Evolutionary conservation across 2,888 invertebrate species (phyloP).

Genomic region (Stenurella melanura): DNA sequence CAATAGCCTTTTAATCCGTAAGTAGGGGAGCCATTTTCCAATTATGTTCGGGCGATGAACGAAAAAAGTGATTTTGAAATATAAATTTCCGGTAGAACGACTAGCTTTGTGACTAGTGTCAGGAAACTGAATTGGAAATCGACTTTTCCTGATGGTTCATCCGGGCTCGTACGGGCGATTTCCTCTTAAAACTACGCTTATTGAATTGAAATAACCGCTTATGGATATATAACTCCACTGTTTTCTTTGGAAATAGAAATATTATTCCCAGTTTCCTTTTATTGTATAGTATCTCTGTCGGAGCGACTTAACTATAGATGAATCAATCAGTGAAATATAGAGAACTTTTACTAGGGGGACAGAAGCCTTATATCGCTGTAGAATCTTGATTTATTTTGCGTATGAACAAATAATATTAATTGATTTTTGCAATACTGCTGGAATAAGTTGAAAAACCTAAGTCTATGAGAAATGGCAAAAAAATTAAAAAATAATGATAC

Average conservation of each 20-base stretch:
- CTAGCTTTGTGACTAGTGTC: neutral
- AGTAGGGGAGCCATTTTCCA: neutral
- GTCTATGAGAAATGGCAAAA: too few species aligned
- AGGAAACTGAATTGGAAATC: constrained; percentile 2
- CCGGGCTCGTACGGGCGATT: neutral
- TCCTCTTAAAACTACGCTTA: constrained; percentile 6
- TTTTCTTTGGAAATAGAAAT: neutral
- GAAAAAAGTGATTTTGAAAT: neutral
- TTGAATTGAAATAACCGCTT: constrained; percentile 4
- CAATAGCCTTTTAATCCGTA: neutral
- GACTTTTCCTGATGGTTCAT: neutral
- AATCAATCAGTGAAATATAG: neutral
- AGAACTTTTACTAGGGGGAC: neutral
- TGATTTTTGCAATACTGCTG: too few species aligned
- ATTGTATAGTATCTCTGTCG: neutral
- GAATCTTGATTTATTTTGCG: too few species aligned
- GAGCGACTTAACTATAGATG: neutral
- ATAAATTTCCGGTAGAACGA: neutral
- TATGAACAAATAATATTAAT: too few species aligned
- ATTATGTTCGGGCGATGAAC: neutral
- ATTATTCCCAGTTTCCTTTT: neutral
- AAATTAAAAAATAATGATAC: too few species aligned
- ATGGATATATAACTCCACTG: constrained; percentile 5
- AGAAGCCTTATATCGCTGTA: too few species aligned
- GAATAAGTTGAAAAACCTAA: too few species aligned